phyloP scores from a whole-genome alignment of 2,113 vertebrate genomes.

The Cathartes aura region DNA sequence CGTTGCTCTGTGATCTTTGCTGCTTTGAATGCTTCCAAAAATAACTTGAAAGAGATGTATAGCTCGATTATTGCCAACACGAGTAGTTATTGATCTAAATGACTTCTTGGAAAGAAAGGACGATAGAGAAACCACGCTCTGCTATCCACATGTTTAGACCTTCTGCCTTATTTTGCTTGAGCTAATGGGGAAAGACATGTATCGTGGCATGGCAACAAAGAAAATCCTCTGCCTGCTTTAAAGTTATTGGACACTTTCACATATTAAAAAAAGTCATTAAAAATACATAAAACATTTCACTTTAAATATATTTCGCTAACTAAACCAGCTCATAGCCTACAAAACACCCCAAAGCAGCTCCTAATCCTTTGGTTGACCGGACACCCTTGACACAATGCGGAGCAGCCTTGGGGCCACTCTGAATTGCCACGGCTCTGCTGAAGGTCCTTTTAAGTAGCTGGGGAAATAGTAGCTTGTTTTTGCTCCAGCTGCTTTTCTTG shows the following conservation, averaged over 20 bases:
- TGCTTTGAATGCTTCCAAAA: conserved; percentile 1
- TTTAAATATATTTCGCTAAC: not conserved
- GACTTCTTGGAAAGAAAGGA: not conserved
- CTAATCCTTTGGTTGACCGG: not conserved
- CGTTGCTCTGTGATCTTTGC: not conserved
- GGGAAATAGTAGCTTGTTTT: not conserved
- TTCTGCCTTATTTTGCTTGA: not conserved
- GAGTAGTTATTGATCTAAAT: not conserved
- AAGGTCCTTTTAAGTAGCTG: not conserved
- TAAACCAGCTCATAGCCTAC: not conserved
- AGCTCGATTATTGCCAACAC: not conserved
- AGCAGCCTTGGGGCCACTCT: not conserved
- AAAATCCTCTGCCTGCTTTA: not conserved
- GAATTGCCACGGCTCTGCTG: not conserved
- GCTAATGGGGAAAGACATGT: not conserved
- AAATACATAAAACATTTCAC: not conserved
- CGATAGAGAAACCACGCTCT: not conserved
- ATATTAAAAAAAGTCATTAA: not conserved
- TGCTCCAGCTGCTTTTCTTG: not conserved
- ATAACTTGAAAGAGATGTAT: not conserved
- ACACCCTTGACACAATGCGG: not conserved
- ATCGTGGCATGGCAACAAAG: not conserved
- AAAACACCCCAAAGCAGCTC: not conserved
- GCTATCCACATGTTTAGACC: not conserved
- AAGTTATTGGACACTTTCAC: not conserved